Percentiles rank a stretch among this genome's conserved stretches.
Evolutionary conservation across 2,113 vertebrate genomes (phyloP).

Genomic region (Fukomys damarensis): DNA sequence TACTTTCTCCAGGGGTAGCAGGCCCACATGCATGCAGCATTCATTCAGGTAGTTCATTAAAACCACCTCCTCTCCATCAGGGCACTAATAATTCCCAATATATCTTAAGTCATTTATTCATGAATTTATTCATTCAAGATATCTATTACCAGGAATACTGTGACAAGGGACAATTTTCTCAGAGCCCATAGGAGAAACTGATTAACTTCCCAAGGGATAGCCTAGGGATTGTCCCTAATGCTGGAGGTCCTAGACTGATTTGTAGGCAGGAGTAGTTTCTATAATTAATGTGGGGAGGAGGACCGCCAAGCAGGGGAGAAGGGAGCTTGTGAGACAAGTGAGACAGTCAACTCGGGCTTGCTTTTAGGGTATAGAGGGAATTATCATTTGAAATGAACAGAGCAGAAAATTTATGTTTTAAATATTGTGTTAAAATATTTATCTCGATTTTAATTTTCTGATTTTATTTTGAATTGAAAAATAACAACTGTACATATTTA

Average conservation of each 20-base stretch:
- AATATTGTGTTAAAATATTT: background rate
- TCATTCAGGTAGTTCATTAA: background rate
- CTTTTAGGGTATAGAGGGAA: background rate
- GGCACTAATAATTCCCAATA: background rate
- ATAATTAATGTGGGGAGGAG: background rate
- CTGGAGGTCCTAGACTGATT: background rate
- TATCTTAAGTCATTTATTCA: background rate
- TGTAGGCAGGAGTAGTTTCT: background rate
- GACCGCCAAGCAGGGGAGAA: background rate
- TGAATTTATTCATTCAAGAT: background rate
- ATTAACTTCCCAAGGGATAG: background rate
- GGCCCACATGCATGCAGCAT: background rate
- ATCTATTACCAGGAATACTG: background rate
- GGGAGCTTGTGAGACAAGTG: background rate
- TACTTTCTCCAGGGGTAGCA: background rate
- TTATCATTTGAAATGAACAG: background rate
- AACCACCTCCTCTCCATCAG: background rate
- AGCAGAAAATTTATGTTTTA: background rate
- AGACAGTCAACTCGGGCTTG: background rate
- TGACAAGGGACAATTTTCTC: background rate
- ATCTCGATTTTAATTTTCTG: background rate
- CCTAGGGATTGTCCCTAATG: background rate
- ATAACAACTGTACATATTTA: background rate
- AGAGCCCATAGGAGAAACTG: background rate
- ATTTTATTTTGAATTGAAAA: background rate